Conservation (phyloP, 2,113 vertebrate genomes). For the Leucoraja erinaceus region DNA sequence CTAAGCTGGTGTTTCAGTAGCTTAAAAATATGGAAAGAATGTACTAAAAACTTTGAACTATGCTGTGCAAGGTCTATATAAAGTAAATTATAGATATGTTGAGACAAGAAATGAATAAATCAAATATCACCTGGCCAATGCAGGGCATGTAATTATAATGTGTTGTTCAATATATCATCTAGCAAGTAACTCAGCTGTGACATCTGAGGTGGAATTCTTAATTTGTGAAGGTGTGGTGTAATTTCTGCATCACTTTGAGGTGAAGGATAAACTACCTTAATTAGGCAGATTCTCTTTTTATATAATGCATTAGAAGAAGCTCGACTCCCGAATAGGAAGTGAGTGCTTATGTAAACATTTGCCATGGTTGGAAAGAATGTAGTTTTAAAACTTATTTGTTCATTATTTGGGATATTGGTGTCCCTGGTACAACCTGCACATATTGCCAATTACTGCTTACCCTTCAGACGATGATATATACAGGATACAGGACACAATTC, state of each 20-base stretch:
- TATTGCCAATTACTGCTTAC: too few species aligned
- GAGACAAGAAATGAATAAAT: not conserved
- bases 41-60: not conserved
- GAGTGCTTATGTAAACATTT: too few species aligned
- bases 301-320: not conserved
- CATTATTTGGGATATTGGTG: too few species aligned
- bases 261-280: not conserved
- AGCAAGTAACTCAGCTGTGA: not conserved
- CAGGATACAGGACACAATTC: too few species aligned
- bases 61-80: not conserved
- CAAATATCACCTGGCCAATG: not conserved
- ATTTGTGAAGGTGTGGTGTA: not conserved
- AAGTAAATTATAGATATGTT: not conserved
- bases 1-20: not conserved
- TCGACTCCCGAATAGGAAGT: not conserved
- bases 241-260: not conserved
- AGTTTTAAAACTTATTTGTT: not conserved
- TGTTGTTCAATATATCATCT: constrained; percentile 1
- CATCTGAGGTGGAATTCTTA: not conserved
- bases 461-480: too few species aligned
- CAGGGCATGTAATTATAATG: not conserved
- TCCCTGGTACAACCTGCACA: too few species aligned
- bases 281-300: not conserved
- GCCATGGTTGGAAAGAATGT: not conserved
- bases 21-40: not conserved